phyloP scores from a whole-genome alignment of 2,797 vertebrate species.

The Lerista edwardsae region DNA sequence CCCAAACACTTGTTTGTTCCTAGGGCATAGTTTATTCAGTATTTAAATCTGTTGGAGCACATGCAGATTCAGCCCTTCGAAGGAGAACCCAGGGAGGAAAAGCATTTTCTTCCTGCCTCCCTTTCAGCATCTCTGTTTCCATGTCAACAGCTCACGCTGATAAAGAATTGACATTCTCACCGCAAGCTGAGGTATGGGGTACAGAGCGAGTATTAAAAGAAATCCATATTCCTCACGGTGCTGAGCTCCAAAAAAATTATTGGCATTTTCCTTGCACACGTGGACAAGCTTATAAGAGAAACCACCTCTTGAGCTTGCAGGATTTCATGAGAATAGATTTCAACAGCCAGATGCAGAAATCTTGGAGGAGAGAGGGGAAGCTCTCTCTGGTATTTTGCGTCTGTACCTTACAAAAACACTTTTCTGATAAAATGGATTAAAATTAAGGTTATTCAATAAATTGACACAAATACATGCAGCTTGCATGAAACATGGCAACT shows the following conservation, averaged over 20 bases:
- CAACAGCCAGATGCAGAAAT: constrained; percentile 61
- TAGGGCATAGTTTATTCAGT: constrained; percentile 61
- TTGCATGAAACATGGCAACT: not conserved
- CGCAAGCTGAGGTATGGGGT: constrained; percentile 63
- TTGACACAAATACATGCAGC: constrained; percentile 20
- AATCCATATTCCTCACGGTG: constrained; percentile 63
- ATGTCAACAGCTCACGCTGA: constrained; percentile 74
- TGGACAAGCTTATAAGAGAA: constrained; percentile 45
- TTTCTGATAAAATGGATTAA: constrained; percentile 16
- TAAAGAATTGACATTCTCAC: constrained; percentile 74
- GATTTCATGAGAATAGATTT: constrained; percentile 60
- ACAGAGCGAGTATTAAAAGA: constrained; percentile 72
- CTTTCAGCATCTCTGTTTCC: constrained; percentile 73
- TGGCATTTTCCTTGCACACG: constrained; percentile 54
- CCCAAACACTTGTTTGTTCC: constrained; percentile 71
- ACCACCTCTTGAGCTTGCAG: constrained; percentile 53
- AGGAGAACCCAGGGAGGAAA: constrained; percentile 68
- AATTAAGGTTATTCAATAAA: constrained; percentile 6
- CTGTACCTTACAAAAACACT: constrained; percentile 12
- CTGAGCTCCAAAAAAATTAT: constrained; percentile 58
- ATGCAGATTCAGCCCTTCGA: constrained; percentile 68
- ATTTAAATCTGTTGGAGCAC: constrained; percentile 69
- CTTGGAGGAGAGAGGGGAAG: not conserved
- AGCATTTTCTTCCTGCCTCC: constrained; percentile 59
- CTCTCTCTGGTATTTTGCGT: not conserved